Percentiles rank a stretch among this genome's conserved stretches.
phyloP scores from a whole-genome alignment of 2,888 invertebrate genomes.

The Danaus chrysippus region DNA sequence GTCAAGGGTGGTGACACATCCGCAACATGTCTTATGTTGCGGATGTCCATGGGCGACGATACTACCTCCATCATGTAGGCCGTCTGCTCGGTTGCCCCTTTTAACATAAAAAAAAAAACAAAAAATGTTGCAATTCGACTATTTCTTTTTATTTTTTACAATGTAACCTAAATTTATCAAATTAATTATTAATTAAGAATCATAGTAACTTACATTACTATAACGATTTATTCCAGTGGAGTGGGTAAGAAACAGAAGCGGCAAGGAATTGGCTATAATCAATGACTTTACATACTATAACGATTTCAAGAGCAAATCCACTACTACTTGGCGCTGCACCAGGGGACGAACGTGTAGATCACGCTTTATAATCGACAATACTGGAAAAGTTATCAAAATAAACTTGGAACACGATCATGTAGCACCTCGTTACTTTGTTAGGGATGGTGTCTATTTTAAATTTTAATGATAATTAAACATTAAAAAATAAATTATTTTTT shows the following conservation, averaged over 20 bases:
- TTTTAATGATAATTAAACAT: constrained; percentile 23
- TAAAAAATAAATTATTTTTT: too few species aligned
- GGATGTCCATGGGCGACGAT: too few species aligned
- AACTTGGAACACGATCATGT: constrained; percentile 66
- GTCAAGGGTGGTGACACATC: too few species aligned
- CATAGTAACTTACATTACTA: background rate
- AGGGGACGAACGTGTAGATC: constrained; percentile 37
- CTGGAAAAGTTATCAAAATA: background rate
- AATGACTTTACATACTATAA: constrained; percentile 36
- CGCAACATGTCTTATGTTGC: too few species aligned
- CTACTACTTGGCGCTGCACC: constrained; percentile 38
- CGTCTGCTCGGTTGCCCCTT: too few species aligned
- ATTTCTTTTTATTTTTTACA: too few species aligned
- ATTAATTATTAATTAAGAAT: background rate
- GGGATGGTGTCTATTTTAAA: constrained; percentile 37
- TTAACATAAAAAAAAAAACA: too few species aligned
- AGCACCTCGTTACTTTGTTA: constrained; percentile 34
- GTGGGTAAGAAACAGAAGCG: constrained; percentile 29
- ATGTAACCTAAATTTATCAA: too few species aligned
- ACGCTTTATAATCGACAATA: constrained; percentile 27
- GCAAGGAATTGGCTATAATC: constrained; percentile 31
- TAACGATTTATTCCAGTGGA: constrained; percentile 26
- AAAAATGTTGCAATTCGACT: too few species aligned
- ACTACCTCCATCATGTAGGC: too few species aligned
- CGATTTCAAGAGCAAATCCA: constrained; percentile 21